Evolutionary conservation across 2,888 invertebrate genomes (phyloP).

Genomic region (Dichetophora obliterata): DNA sequence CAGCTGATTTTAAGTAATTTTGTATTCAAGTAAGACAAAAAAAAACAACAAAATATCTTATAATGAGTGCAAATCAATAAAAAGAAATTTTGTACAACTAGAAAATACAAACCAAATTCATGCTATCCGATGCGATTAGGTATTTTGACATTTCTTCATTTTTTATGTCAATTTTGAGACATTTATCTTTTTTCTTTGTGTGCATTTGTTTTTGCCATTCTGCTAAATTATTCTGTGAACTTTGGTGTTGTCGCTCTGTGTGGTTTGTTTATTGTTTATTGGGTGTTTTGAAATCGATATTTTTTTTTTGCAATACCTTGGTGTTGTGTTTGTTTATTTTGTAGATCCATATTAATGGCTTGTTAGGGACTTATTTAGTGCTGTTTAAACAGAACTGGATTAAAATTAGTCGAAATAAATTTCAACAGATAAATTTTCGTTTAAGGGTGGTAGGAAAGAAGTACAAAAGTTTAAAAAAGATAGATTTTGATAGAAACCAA

Average conservation of each 20-base stretch:
- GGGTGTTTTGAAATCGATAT: not conserved
- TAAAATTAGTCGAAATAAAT: too few relatives aligned
- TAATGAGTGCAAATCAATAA: not conserved
- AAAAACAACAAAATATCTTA: not conserved
- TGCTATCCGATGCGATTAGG: not conserved
- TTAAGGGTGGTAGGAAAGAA: too few relatives aligned
- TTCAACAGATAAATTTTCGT: too few relatives aligned
- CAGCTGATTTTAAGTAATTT: not conserved
- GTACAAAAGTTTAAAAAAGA: too few relatives aligned
- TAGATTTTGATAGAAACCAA: too few relatives aligned
- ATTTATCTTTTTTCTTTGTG: slow-evolving; percentile 4
- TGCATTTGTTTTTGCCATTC: not conserved
- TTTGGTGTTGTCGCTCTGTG: not conserved
- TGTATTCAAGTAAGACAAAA: not conserved
- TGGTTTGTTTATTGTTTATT: not conserved
- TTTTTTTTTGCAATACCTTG: not conserved
- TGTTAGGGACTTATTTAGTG: too few relatives aligned
- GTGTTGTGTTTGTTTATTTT: not conserved
- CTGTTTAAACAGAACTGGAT: too few relatives aligned
- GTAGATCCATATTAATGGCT: too few relatives aligned
- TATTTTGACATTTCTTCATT: not conserved
- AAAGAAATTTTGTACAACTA: not conserved
- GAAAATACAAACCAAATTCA: not conserved
- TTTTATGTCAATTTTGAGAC: not conserved
- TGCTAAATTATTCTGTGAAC: not conserved